Percentiles rank a stretch among this genome's conserved stretches.
Conservation (phyloP, 2,113 vertebrate species). For the Poicephalus meyeri region DNA sequence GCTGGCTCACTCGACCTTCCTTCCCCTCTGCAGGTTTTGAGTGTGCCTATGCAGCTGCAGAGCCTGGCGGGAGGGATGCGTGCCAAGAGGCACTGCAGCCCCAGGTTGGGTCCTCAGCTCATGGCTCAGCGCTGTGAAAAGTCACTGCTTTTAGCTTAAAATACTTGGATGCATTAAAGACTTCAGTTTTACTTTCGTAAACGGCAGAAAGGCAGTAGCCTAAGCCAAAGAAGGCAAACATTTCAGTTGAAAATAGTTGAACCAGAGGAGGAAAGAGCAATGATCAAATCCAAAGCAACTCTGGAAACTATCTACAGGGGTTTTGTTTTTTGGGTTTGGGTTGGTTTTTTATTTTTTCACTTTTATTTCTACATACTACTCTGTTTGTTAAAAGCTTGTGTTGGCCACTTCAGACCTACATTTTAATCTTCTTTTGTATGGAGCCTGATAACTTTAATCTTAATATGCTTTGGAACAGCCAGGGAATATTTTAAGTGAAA, state of each 20-base stretch:
- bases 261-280: not conserved
- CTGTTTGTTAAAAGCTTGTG: not conserved
- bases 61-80: not conserved
- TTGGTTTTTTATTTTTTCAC: not conserved
- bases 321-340: not conserved
- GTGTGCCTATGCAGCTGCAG: not conserved
- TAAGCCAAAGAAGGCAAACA: not conserved
- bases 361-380: not conserved
- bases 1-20: not conserved
- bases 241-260: not conserved
- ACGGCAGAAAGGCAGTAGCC: not conserved
- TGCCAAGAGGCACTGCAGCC: not conserved
- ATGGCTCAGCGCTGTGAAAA: not conserved
- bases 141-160: not conserved
- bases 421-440: not conserved
- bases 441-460: not conserved
- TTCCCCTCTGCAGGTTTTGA: not conserved
- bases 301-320: not conserved
- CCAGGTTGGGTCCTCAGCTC: not conserved
- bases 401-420: not conserved
- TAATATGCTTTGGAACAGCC: not conserved
- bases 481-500: not conserved
- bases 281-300: not conserved
- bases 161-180: not conserved
- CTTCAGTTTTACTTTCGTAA: not conserved